phyloP scores from a whole-genome alignment of 2,797 vertebrate genomes.

The Capromys pilorides region DNA sequence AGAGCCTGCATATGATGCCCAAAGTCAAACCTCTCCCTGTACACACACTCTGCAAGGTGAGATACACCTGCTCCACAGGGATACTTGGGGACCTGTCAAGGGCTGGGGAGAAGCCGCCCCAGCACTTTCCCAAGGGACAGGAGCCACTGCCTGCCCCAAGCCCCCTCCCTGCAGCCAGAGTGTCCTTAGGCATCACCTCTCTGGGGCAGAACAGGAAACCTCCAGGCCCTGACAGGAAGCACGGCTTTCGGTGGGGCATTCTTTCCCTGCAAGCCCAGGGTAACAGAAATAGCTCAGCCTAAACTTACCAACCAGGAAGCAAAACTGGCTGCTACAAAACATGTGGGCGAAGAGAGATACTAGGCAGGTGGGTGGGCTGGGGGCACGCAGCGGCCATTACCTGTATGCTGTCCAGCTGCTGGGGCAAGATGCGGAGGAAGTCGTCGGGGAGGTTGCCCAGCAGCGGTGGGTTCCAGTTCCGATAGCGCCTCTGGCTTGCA shows the following conservation, averaged over 20 bases:
- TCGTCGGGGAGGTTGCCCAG: constrained; percentile 96
- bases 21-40: not conserved
- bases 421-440: constrained; percentile 96
- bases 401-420: constrained; percentile 90
- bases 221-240: constrained; percentile 8
- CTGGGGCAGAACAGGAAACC: not conserved
- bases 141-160: too few relatives aligned
- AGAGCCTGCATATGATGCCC: not conserved
- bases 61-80: not conserved
- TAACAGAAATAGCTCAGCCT: constrained; percentile 42
- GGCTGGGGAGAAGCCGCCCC: not conserved
- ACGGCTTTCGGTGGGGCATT: not conserved
- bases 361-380: not conserved
- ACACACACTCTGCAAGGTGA: not conserved
- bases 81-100: not conserved
- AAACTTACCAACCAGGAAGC: constrained; percentile 26
- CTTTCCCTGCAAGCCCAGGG: constrained; percentile 14
- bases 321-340: not conserved
- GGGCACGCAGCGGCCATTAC: constrained; percentile 78
- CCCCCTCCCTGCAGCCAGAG: not conserved
- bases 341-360: not conserved
- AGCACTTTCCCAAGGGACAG: not conserved
- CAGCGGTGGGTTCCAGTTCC: constrained; percentile 96
- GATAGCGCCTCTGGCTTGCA: constrained; percentile 87
- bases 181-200: not conserved